Base-by-base conservation (phyloP, 2,797 vertebrate genomes). In the Coregonus sp. region DNA sequence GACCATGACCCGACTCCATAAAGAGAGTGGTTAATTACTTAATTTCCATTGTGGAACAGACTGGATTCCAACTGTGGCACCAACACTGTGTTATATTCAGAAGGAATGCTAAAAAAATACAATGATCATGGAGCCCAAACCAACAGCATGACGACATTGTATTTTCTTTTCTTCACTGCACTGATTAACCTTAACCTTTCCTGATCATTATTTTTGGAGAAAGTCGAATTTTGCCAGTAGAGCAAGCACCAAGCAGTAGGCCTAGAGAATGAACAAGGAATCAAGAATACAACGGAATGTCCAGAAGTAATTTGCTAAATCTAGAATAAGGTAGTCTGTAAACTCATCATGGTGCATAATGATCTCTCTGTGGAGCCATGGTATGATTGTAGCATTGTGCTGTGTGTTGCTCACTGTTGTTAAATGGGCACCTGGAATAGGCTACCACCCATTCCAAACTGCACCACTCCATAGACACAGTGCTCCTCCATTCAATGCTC, bases 401-500 rank as follows among this genome's bases (percentile, higher is more conserved):
- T 33, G 52, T 63, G 6, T 61, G 56, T 20, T 61, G 56, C 61
- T 80, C n/a, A 61, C 25, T 59, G 51, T 18, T 73, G 52, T 29
- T n/a, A 68, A 68, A 68, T 29, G 31, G 33, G 29, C 35, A 37
- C 33, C 52, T 70, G 67, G 68, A 52, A 83, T 59, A 47, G 9
- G 11, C 9, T 47, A 72, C 71, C 68, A 52, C 3, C 40, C 79
- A 81, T 74, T 81, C 81, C 73, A 68, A 76, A 37, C 52, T 50
- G 50, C 70, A 18, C 72, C 75, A 15, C 35, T 82, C 61, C 81
- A 66, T 52, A 31, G 74, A 83, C 67, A 37, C 51, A 82, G 14
- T 73, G 81, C 78, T 89, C 80, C 82, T 83, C 78, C 79, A 77
- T 61, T 75, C 70, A 61, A 51, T 76, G 12, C 74, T 82, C 76